Base-by-base conservation (phyloP, 2,888 invertebrate species). In the Ferrisia virgata region DNA sequence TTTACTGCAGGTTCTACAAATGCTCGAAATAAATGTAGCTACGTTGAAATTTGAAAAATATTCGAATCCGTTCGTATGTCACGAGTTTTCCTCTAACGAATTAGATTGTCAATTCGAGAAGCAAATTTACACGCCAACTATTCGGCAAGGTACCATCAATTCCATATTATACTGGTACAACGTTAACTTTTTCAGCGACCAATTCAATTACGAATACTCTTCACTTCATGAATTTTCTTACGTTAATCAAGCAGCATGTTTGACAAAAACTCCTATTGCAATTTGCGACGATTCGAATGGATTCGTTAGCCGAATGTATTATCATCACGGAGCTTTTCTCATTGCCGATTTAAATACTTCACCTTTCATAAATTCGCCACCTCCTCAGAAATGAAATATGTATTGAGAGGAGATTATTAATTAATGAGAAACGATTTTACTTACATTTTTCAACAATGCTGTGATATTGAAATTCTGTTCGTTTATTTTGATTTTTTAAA, bases 1-100 rank as follows among this genome's bases (percentile, higher is more conserved):
- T 58, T 13, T 22, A 13, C 22, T 11, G 13, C 72, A 83, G 83
- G 83, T 83, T 13, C 43, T 47, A 43, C 83, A 83, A 31, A 69
- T 83, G 72, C 39, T 83, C 18, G 83, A 83, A n/a, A 18, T 83
- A 43, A 83, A 83, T 47, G 18, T 83, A 83, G 40, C 83, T 13
- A 40, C 76, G 43, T 76, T 83, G 31, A 72, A 40, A 28, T 83
- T 40, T 47, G 76, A 83, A 31, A 83, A 83, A 22, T 83, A 72
- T 18, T 83, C 83, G 40, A 43, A 69, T 43, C 36, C 83, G 18
- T 83, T 72, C 40, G 9, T 31, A 25, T 43, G 72, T 43, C 43
- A 31, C 13, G 25, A 69, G n/a, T 83, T 83, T 72, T 28, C 25
- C 0, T 15, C 76, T 25, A 15, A 28, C 2, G 40, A 83, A 4